Percentiles rank a stretch among this genome's conserved stretches.
phyloP scores from a whole-genome alignment of 2,113 vertebrate species.

The Bubo blakistoni region DNA sequence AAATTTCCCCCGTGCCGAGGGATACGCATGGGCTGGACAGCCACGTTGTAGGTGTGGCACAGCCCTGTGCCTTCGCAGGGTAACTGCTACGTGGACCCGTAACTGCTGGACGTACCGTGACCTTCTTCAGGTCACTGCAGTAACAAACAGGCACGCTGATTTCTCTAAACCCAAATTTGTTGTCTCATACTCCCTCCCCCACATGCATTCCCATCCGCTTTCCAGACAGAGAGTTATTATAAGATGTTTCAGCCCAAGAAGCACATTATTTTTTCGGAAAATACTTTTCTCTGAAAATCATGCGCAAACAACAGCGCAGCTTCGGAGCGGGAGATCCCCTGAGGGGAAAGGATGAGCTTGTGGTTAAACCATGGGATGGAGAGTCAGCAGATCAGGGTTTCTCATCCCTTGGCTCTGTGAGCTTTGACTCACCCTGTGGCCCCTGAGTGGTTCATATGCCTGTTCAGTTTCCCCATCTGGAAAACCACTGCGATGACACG shows the following conservation, averaged over 20 bases:
- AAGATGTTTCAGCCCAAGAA: background rate
- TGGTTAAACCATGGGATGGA: background rate
- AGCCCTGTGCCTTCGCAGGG: background rate
- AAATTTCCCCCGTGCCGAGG: background rate
- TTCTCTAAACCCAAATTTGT: background rate
- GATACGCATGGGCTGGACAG: fast-evolving
- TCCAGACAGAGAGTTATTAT: background rate
- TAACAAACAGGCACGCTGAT: background rate
- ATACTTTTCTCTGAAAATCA: background rate
- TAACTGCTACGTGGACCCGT: background rate
- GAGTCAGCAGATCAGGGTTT: slow-evolving; percentile 1
- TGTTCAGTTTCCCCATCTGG: background rate
- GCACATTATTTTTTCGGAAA: background rate
- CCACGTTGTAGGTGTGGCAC: fast-evolving
- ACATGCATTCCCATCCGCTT: background rate
- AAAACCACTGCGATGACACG: background rate
- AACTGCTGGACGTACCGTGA: background rate
- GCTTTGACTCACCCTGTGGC: background rate
- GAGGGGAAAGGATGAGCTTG: background rate
- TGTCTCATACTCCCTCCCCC: background rate
- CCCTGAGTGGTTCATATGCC: background rate
- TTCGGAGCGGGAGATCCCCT: background rate
- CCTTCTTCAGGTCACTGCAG: background rate
- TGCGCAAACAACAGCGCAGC: fast-evolving
- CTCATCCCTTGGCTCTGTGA: background rate